These are phyloP conservation scores for Candoia aspera DNA, from an alignment of 2,113 vertebrate genomes.

Conservation along the genomic window DNA sequence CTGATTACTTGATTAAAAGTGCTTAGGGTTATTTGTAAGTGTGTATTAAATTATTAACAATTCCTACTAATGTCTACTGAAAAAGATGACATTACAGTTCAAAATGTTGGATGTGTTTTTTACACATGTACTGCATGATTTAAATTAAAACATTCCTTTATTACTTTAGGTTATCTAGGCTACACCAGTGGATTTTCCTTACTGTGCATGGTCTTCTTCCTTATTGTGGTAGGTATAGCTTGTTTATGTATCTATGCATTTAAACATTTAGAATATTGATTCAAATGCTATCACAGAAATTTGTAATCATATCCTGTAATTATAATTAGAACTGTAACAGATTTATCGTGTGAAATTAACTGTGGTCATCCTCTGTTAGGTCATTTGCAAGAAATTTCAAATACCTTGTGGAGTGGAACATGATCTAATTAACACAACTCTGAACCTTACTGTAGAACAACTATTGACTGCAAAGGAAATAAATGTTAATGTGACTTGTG, in stretches of 20 bases:
- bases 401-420: constrained; percentile 81
- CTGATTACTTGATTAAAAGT: background rate
- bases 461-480: constrained; percentile 10
- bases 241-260: background rate
- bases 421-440: constrained; percentile 66
- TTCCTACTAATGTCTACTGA: background rate
- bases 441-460: constrained; percentile 69
- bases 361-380: constrained; percentile 72
- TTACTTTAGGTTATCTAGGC: constrained; percentile 87
- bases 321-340: background rate
- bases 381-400: constrained; percentile 97
- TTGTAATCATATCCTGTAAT: background rate
- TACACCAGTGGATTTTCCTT: constrained; percentile 98
- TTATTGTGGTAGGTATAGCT: constrained; percentile 90
- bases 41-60: background rate
- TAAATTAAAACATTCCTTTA: background rate
- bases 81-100: background rate
- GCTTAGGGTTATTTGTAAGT: background rate
- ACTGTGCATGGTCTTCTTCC: constrained; percentile 96
- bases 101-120: background rate
- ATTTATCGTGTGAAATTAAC: constrained; percentile 27
- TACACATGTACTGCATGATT: background rate
- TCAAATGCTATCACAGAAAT: constrained; percentile 15
- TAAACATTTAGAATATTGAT: constrained; percentile 7
- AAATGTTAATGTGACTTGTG: constrained; percentile 63